phyloP scores from a whole-genome alignment of 2,888 invertebrate genomes.

The Rosalia funebris region DNA sequence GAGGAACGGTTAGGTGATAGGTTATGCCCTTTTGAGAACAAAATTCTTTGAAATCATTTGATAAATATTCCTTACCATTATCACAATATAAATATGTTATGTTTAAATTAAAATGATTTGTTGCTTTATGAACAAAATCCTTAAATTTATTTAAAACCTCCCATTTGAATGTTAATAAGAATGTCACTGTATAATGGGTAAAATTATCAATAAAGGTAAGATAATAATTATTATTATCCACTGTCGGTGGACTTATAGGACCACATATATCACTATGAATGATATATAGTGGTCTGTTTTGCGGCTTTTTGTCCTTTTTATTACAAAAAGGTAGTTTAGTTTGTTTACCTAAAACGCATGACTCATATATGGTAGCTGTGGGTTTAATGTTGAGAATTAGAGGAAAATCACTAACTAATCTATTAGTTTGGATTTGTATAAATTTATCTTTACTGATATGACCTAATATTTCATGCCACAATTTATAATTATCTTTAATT shows the following conservation, averaged over 20 bases:
- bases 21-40: slow-evolving; percentile 49
- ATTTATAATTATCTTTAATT: too few relatives aligned
- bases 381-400: too few relatives aligned
- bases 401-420: too few relatives aligned
- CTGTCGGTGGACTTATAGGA: slow-evolving; percentile 27
- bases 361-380: too few relatives aligned
- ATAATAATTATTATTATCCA: slow-evolving; percentile 54
- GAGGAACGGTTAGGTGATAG: slow-evolving; percentile 59
- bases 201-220: slow-evolving; percentile 55
- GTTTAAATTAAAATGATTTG: slow-evolving; percentile 32
- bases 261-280: slow-evolving; percentile 29
- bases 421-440: too few relatives aligned
- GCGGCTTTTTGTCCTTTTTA: too few relatives aligned
- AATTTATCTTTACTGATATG: too few relatives aligned
- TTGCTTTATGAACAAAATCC: slow-evolving; percentile 22
- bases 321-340: too few relatives aligned
- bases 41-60: neutral
- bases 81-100: slow-evolving; percentile 39
- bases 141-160: slow-evolving; percentile 30
- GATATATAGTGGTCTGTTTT: slow-evolving; percentile 24
- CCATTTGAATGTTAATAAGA: slow-evolving; percentile 40
- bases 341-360: too few relatives aligned
- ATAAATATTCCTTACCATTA: slow-evolving; percentile 36
- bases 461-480: too few relatives aligned
- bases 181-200: slow-evolving; percentile 55